Percentiles rank a stretch among this genome's conserved stretches.
These are phyloP conservation scores for Ischnura elegans DNA, from an alignment of 2,888 invertebrate species.

Conservation along the genomic window DNA sequence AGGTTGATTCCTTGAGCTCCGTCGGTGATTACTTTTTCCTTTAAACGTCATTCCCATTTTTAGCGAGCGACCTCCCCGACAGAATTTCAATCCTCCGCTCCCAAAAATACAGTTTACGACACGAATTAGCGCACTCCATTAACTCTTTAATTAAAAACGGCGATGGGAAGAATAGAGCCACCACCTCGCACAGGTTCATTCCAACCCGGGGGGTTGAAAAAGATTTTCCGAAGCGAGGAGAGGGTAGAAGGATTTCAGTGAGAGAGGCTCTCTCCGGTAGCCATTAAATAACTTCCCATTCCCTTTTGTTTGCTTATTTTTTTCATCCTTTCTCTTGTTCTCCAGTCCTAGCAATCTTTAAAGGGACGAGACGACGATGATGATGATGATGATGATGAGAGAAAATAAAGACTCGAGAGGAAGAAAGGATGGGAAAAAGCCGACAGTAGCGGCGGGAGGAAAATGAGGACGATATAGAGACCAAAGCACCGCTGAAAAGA, in stretches of 20 bases:
- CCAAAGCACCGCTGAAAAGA: background rate
- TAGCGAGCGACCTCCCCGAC: background rate
- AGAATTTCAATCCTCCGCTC: background rate
- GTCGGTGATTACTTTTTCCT: background rate
- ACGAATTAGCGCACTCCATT: conserved; percentile 27
- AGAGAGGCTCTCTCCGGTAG: background rate
- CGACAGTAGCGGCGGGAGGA: background rate
- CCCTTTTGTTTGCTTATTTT: conserved; percentile 10
- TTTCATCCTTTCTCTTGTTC: background rate
- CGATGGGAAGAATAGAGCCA: background rate
- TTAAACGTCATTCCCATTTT: conserved; percentile 22
- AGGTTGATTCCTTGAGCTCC: background rate
- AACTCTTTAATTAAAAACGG: conserved; percentile 35
- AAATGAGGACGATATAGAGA: background rate
- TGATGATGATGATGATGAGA: conserved; percentile 12
- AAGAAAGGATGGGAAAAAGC: background rate
- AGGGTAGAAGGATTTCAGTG: background rate
- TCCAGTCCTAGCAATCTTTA: background rate
- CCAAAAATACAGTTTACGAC: conserved; percentile 9
- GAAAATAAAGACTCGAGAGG: background rate
- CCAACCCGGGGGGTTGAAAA: background rate
- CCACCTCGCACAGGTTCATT: background rate
- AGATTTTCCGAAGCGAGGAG: background rate
- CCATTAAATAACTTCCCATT: background rate
- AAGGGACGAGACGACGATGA: background rate